Percentiles rank a stretch among this genome's conserved stretches.
Evolutionary conservation across 2,888 invertebrate genomes (phyloP).

Genomic region (Dexiosoma caninum): DNA sequence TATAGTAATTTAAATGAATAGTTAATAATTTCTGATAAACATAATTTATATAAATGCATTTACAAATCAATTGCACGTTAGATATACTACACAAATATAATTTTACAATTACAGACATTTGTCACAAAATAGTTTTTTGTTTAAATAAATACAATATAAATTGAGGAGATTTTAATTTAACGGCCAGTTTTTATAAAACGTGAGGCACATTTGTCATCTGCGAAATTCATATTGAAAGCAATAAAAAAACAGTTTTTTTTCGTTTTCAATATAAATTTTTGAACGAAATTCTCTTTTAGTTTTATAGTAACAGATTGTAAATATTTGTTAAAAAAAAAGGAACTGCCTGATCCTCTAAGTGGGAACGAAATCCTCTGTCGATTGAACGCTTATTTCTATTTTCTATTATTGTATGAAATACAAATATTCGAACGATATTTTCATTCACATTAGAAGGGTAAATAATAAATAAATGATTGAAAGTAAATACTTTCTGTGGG

Average conservation of each 20-base stretch:
- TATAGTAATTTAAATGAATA: neutral
- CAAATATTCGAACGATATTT: neutral
- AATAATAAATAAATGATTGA: neutral
- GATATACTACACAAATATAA: conserved; percentile 34
- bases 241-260: too few relatives aligned
- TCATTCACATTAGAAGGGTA: too few relatives aligned
- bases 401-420: neutral
- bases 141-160: neutral
- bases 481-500: conserved; percentile 56
- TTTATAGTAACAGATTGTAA: too few relatives aligned
- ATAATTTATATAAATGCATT: conserved; percentile 57
- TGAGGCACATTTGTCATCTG: too few relatives aligned
- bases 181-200: too few relatives aligned
- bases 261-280: too few relatives aligned
- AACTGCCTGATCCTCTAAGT: too few relatives aligned
- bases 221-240: too few relatives aligned
- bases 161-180: too few relatives aligned
- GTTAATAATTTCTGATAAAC: neutral
- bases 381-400: too few relatives aligned
- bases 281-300: too few relatives aligned
- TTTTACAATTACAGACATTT: conserved; percentile 24
- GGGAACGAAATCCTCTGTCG: too few relatives aligned
- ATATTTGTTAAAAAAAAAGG: neutral
- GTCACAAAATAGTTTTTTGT: neutral
- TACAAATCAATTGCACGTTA: conserved; percentile 60